Conservation (phyloP, 2,888 invertebrate species). For the Ceramica pisi region DNA sequence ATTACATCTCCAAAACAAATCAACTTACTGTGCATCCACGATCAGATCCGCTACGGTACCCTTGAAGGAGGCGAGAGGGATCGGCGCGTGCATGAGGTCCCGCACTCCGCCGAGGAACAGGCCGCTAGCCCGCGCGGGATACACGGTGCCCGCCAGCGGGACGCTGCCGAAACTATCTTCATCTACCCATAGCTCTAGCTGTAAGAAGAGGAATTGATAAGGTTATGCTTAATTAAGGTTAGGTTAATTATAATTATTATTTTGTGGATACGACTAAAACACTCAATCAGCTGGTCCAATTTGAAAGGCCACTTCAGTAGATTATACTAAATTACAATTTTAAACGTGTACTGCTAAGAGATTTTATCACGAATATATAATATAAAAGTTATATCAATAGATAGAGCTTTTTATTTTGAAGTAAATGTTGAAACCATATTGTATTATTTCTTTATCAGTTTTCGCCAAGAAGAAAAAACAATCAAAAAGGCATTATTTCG, state of each 20-base stretch:
- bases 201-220: constrained; percentile 33
- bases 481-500: too few relatives aligned
- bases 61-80: constrained; percentile 90
- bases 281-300: not conserved
- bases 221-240: too few relatives aligned
- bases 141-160: constrained; percentile 90
- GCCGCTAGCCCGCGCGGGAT: constrained; percentile 89
- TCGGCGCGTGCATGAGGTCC: constrained; percentile 79
- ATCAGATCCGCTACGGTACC: constrained; percentile 96
- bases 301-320: too few relatives aligned
- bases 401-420: too few relatives aligned
- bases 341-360: too few relatives aligned
- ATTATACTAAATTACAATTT: too few relatives aligned
- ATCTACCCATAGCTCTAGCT: constrained; percentile 94
- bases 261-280: not conserved
- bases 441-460: too few relatives aligned
- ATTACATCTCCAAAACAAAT: not conserved
- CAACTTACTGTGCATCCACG: constrained; percentile 94
- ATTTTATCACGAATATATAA: too few relatives aligned
- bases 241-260: too few relatives aligned
- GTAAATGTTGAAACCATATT: too few relatives aligned
- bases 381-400: too few relatives aligned
- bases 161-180: constrained; percentile 91
- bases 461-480: too few relatives aligned
- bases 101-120: constrained; percentile 95